Evolutionary conservation across 2,888 invertebrate genomes (phyloP), one percentile per base, ranked within the genome.

Genomic region (Tiliacea citrago): DNA sequence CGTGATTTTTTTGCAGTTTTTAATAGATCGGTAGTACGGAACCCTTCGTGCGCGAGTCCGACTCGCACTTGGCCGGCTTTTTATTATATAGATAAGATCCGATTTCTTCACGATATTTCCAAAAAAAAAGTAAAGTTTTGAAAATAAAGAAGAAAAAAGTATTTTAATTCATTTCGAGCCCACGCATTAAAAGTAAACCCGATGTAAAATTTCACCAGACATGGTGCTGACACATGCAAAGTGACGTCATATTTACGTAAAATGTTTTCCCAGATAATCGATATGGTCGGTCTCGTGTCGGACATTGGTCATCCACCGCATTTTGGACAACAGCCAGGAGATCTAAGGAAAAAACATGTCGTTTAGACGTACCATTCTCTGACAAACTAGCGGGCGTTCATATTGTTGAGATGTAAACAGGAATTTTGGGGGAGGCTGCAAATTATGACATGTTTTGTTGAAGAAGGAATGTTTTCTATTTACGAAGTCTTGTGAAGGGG

Each of bases 261-360:
- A 73, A 73, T 69, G 39, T 71, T 81, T 62, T 63, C 12, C 39
- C 24, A n/a, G 13, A 55, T 61, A 73, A 77, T 84, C 84, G 73
- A 72, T 75, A 68, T 77, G 80, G 79, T 69, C 62, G 24, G 75
- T 73, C 58, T 72, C 73, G 74, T 81, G 69, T 77, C 66, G 66
- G 81, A 76, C 81, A 75, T 79, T 68, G 86, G 86, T 82, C 82
- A 84, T 73, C 65, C 72, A 74, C 76, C 67, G 58, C 70, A 68
- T 47, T 73, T 84, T 85, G 85, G 85, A 75, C 9, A 42, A 8
- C 21, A 60, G 85, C 85, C 85, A 85, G 75, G 21, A 21, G 42
- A 57, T 9, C 24, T 7, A 58, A 70, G 81, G 78, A 81, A 83
- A 85, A 86, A 86, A 81, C 79, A 83, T n/a, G 73, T 68, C 73